Percentiles rank a stretch among this genome's conserved stretches.
Evolutionary conservation across 2,888 invertebrate genomes (phyloP).

Genomic region (Drosophila barbarae): DNA sequence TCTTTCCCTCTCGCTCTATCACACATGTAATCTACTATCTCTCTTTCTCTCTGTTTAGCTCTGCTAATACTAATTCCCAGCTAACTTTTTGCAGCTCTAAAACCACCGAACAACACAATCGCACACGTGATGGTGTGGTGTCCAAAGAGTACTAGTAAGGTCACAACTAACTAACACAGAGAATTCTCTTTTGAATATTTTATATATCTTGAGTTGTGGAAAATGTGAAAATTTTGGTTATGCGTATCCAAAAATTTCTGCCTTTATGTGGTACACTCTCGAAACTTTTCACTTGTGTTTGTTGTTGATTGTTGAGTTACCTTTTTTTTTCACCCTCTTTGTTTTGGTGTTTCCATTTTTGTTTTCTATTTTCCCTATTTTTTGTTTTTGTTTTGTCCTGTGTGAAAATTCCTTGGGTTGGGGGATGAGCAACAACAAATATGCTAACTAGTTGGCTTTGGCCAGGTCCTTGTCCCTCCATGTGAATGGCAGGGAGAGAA

Average conservation of each 20-base stretch:
- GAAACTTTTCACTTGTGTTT: conserved; percentile 27
- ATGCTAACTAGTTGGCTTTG: conserved; percentile 47
- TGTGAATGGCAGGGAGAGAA: too few relatives aligned
- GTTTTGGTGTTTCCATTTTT: conserved; percentile 8
- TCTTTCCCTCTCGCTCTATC: conserved; percentile 13
- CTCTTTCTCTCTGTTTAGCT: conserved; percentile 10
- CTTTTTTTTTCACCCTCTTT: conserved; percentile 4
- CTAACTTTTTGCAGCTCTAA: conserved; percentile 42
- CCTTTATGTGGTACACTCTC: conserved; percentile 15
- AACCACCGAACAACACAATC: conserved; percentile 34
- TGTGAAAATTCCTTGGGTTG: conserved; percentile 8
- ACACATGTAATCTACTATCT: conserved; percentile 24
- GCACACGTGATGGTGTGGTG: conserved; percentile 19
- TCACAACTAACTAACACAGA: conserved; percentile 15
- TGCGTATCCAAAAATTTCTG: conserved; percentile 8
- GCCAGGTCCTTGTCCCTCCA: conserved; percentile 10
- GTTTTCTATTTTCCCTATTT: conserved; percentile 8
- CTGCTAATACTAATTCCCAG: conserved; percentile 32
- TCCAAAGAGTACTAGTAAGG: conserved; percentile 31
- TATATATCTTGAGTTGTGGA: conserved; percentile 8
- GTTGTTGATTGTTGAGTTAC: conserved; percentile 19
- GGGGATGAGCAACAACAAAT: conserved; percentile 35
- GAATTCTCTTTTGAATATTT: conserved; percentile 21
- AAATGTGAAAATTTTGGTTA: conserved; percentile 23
- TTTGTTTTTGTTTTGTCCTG: neutral